These are phyloP conservation scores for Triplophysa bombifrons DNA, from an alignment of 2,797 vertebrate genomes.

Conservation along the genomic window DNA sequence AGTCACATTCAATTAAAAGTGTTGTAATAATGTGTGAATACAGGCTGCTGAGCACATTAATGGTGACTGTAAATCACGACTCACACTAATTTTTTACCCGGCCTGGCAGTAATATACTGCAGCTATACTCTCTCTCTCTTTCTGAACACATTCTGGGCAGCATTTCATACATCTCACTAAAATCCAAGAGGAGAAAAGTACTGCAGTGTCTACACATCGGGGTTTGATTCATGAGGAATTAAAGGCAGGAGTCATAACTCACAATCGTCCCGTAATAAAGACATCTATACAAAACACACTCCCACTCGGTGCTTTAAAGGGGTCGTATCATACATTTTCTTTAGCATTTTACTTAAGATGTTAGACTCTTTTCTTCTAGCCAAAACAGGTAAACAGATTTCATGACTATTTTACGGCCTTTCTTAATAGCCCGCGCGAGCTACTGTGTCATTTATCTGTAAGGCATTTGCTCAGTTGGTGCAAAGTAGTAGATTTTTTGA, in stretches of 20 bases:
- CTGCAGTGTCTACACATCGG: slow-evolving; percentile 28
- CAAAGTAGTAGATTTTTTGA: background rate
- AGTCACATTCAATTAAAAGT: slow-evolving; percentile 22
- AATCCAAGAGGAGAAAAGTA: slow-evolving; percentile 11
- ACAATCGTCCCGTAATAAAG: slow-evolving; percentile 27
- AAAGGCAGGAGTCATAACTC: slow-evolving; percentile 13
- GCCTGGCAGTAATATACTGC: slow-evolving; percentile 17
- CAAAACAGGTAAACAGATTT: background rate
- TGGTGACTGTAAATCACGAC: slow-evolving; percentile 19
- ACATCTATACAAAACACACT: slow-evolving; percentile 3
- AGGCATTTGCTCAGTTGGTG: background rate
- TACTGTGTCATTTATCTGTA: slow-evolving; percentile 4
- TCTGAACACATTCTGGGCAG: slow-evolving; percentile 18
- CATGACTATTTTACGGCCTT: background rate
- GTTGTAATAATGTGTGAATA: slow-evolving; percentile 18
- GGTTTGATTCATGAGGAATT: slow-evolving; percentile 32
- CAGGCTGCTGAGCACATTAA: slow-evolving; percentile 10
- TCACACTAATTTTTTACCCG: background rate
- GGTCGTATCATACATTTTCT: background rate
- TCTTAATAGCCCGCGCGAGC: background rate
- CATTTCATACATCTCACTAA: slow-evolving; percentile 21
- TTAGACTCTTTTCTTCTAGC: background rate
- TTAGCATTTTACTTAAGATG: background rate
- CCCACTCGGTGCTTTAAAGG: slow-evolving; percentile 6
- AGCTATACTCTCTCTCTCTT: slow-evolving; percentile 20